Conservation (phyloP, 37 sponge, comb jelly and placozoan genomes). For the Crambe crambe region DNA sequence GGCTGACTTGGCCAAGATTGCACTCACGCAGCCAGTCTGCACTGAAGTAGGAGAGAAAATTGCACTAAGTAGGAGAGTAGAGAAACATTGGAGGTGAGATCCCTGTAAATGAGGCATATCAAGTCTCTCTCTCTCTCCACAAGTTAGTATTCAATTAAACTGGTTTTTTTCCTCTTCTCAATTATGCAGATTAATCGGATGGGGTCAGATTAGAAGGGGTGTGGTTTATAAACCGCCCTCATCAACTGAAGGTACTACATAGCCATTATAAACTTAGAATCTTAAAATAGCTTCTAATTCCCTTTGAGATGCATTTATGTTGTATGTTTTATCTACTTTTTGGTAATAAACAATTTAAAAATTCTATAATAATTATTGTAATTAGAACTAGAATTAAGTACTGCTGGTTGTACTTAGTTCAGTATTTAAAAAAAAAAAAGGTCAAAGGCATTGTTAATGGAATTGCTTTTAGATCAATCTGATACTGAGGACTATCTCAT, state of each 20-base stretch:
- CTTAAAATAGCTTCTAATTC: not conserved
- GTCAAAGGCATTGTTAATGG: no score
- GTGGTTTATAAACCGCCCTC: conserved; percentile 67
- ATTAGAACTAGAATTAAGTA: no score
- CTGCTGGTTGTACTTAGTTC: no score
- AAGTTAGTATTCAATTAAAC: not conserved
- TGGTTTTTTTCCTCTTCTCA: not conserved
- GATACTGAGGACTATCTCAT: no score
- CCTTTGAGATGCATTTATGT: no score
- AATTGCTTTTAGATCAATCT: no score
- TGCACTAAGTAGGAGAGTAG: conserved; percentile 92
- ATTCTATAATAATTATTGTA: no score
- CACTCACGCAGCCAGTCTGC: conserved; percentile 93
- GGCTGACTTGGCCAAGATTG: conserved; percentile 95
- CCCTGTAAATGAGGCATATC: not conserved
- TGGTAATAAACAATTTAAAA: no score
- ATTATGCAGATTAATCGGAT: conserved; percentile 78
- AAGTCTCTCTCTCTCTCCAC: not conserved
- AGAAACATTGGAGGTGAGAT: conserved; percentile 95
- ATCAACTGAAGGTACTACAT: conserved; percentile 31
- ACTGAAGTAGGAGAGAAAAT: conserved; percentile 97
- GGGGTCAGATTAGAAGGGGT: conserved; percentile 90
- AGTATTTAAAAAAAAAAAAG: no score
- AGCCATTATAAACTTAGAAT: not conserved
- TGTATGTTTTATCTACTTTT: no score